These are phyloP conservation scores for Drosophila sp. DNA, from an alignment of 1,140 invertebrate genomes.

Conservation along the genomic window DNA sequence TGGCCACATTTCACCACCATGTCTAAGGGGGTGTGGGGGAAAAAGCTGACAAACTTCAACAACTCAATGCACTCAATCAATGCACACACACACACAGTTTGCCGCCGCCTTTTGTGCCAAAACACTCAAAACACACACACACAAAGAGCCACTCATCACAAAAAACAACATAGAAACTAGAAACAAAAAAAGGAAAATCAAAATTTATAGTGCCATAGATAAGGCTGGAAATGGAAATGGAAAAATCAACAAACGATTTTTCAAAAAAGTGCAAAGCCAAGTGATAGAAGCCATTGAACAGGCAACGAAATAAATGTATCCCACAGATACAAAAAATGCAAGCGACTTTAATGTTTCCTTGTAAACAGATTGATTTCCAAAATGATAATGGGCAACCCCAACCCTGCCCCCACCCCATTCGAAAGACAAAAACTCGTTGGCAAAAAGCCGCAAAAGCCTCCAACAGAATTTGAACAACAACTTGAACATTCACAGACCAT, in stretches of 20 bases:
- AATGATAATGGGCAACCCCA: conserved; percentile 62
- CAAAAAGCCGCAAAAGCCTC: conserved; percentile 70
- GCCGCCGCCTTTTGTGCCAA: conserved; percentile 68
- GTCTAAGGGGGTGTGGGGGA: neutral
- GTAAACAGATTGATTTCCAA: conserved; percentile 81
- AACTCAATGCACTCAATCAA: conserved; percentile 81
- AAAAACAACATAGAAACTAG: conserved; percentile 15
- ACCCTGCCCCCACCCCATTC: neutral
- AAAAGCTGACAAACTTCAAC: conserved; percentile 64
- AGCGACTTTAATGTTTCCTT: conserved; percentile 48
- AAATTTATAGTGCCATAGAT: conserved; percentile 66
- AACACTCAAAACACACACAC: conserved; percentile 72
- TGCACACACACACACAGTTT: conserved; percentile 50
- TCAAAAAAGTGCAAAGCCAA: conserved; percentile 34
- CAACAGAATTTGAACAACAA: conserved; percentile 36
- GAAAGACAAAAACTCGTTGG: conserved; percentile 30
- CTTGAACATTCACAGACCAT: conserved; percentile 79
- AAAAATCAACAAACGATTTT: conserved; percentile 77
- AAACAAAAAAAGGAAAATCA: conserved; percentile 30
- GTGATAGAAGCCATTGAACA: conserved; percentile 21
- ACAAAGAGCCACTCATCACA: conserved; percentile 36
- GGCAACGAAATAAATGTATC: conserved; percentile 37
- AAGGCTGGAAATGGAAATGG: conserved; percentile 61
- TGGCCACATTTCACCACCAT: neutral
- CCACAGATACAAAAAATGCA: conserved; percentile 36